Evolutionary conservation across 2,113 vertebrate genomes (phyloP), one percentile per base, ranked within the genome.

Genomic region (Equus przewalskii): DNA sequence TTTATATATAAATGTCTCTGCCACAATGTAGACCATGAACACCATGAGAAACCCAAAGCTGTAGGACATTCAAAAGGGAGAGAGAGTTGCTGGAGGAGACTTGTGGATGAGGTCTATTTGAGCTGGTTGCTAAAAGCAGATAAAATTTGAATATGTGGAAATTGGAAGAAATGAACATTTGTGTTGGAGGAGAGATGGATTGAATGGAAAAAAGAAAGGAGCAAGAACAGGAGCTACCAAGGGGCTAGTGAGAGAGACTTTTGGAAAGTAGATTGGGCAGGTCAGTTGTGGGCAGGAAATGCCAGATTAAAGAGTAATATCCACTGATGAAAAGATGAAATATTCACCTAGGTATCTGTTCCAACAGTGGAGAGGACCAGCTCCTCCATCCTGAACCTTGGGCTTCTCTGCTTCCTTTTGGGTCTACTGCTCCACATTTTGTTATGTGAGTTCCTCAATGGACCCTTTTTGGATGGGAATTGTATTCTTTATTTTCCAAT

Each of bases 1-100:
- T 36, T 30, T 36, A 9, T 79, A 15, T 22, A 44, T 80, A 44
- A 88, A 90, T 41, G 41, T 91, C 24, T 72, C 33, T 92, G 10
- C 41, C 51, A 9, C 9, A 72, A 0, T 36, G 7, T 54, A 58
- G 78, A 69, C 5, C 51, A 8, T 26, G 19, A 64, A 44, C 15
- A 36, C 30, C 0, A 0, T 24, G 51, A 46, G 44, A 72, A 19
- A 51, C 10, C 41, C 30, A 6, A 64, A 36, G 46, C 26, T n/a
- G 8, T 21, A 1, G 51, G 78, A 56, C 22, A 9, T 12, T 62
- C n/a, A 62, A 8, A 62, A 56, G 16, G n/a, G 58, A 82, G 46
- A 84, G 79, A 62, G 36, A 36, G 15, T 28, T 78, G 73, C 21
- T 54, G 30, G 62, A 44, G 13, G 1, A 4, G 51, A 33, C 76